Percentiles rank a stretch among this genome's conserved stretches.
Evolutionary conservation across 37 sponge, comb jelly and placozoan species (phyloP).

Genomic region (Chondrilla cf. caribensis): DNA sequence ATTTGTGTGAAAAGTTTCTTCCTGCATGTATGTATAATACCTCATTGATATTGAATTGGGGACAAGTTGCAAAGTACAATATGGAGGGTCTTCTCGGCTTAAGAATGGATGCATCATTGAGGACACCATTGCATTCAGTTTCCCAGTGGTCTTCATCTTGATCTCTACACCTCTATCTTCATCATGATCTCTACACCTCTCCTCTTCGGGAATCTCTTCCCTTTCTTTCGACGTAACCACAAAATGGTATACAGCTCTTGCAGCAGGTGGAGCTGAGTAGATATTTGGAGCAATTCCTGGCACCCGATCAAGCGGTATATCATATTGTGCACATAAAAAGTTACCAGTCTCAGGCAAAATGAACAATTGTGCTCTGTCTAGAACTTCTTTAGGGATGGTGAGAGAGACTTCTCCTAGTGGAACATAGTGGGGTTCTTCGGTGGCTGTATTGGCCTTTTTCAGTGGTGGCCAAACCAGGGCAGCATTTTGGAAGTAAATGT

Average conservation of each 20-base stretch:
- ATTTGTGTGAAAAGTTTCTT: no score
- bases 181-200: neutral
- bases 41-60: neutral
- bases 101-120: neutral
- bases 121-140: neutral
- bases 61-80: neutral
- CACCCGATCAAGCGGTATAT: neutral
- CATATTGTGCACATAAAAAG: constrained; percentile 26
- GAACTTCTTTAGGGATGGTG: neutral
- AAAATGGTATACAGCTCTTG: constrained; percentile 34
- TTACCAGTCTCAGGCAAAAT: neutral
- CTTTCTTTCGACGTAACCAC: constrained; percentile 5
- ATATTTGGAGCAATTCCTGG: neutral
- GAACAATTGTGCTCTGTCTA: neutral
- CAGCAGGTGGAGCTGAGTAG: neutral
- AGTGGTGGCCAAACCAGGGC: constrained; percentile 55
- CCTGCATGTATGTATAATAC: neutral
- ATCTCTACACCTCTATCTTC: neutral
- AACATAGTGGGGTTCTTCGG: neutral
- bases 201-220: no score
- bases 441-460: neutral
- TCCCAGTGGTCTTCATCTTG: neutral
- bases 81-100: neutral
- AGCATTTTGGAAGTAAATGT: constrained; percentile 27
- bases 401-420: constrained; percentile 6